A percentile compares a stretch with the other conserved stretches of the same genome.
Evolutionary conservation across 2,888 invertebrate genomes (phyloP).

Genomic region (Cerceris ruficornis): DNA sequence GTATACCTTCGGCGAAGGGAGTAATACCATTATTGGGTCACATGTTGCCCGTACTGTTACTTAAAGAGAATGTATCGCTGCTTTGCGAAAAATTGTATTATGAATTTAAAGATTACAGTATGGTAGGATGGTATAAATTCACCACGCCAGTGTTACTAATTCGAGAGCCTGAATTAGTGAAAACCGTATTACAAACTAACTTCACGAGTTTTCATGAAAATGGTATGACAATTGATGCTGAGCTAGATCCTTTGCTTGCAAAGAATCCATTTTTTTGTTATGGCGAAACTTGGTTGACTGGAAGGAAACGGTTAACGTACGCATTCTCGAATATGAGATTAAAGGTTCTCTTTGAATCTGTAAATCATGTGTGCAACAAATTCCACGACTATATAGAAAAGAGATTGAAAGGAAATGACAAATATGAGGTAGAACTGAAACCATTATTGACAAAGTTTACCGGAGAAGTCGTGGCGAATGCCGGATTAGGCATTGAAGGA

Average conservation of each 20-base stretch:
- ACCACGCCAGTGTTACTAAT: neutral
- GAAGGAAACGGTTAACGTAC: slow-evolving; percentile 47
- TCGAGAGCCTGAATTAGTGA: slow-evolving; percentile 71
- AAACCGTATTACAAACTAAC: slow-evolving; percentile 66
- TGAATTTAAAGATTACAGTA: slow-evolving; percentile 49
- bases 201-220: slow-evolving; percentile 71
- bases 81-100: slow-evolving; percentile 57
- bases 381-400: slow-evolving; percentile 53
- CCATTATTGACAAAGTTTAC: slow-evolving; percentile 64
- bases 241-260: slow-evolving; percentile 64
- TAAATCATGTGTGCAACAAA: slow-evolving; percentile 61
- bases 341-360: slow-evolving; percentile 63
- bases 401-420: slow-evolving; percentile 8
- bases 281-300: slow-evolving; percentile 66
- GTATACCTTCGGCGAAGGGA: slow-evolving; percentile 48
- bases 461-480: slow-evolving; percentile 67
- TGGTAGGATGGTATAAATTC: slow-evolving; percentile 64
- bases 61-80: slow-evolving; percentile 17
- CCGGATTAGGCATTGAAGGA: slow-evolving; percentile 70
- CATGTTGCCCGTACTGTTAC: slow-evolving; percentile 36
- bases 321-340: slow-evolving; percentile 64
- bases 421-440: slow-evolving; percentile 63
- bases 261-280: slow-evolving; percentile 71
- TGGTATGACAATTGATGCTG: slow-evolving; percentile 25
- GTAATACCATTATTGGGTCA: slow-evolving; percentile 64